Evolutionary conservation across 2,797 vertebrate species (phyloP).

Genomic region (Neostethus bicornis): DNA sequence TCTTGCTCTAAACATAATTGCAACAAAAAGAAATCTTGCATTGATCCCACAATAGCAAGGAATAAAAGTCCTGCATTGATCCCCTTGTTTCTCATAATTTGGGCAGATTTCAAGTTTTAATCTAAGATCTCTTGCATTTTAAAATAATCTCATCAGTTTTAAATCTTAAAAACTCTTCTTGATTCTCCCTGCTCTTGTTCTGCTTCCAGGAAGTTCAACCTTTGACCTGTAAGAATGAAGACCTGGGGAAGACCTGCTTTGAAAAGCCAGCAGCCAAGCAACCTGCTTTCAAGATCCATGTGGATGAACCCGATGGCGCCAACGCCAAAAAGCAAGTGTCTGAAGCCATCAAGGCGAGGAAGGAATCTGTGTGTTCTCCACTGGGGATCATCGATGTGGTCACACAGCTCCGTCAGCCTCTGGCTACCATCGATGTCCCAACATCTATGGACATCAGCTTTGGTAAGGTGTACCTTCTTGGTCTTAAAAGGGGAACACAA

Average conservation of each 20-base stretch:
- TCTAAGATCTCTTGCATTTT: too few relatives aligned
- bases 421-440: conserved; percentile 81
- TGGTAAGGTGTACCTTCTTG: conserved; percentile 72
- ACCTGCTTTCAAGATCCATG: conserved; percentile 86
- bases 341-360: conserved; percentile 37
- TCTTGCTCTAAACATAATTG: too few relatives aligned
- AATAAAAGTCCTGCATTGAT: too few relatives aligned
- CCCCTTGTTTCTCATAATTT: too few relatives aligned
- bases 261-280: conserved; percentile 77
- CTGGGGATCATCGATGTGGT: conserved; percentile 77
- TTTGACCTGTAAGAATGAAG: conserved; percentile 78
- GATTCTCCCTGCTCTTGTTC: too few relatives aligned
- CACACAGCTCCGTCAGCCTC: conserved; percentile 82
- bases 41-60: too few relatives aligned
- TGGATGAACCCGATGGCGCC: conserved; percentile 81
- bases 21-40: too few relatives aligned
- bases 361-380: conserved; percentile 47
- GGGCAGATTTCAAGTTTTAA: too few relatives aligned
- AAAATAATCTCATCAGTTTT: too few relatives aligned
- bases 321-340: conserved; percentile 68
- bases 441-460: conserved; percentile 86
- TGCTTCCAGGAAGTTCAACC: conserved; percentile 56
- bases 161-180: too few relatives aligned
- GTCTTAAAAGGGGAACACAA: neutral
- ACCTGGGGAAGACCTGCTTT: conserved; percentile 53